Evolutionary conservation across 1,140 invertebrate genomes (phyloP), one percentile per base, ranked within the genome.

Genomic region (Glomeris maerens): DNA sequence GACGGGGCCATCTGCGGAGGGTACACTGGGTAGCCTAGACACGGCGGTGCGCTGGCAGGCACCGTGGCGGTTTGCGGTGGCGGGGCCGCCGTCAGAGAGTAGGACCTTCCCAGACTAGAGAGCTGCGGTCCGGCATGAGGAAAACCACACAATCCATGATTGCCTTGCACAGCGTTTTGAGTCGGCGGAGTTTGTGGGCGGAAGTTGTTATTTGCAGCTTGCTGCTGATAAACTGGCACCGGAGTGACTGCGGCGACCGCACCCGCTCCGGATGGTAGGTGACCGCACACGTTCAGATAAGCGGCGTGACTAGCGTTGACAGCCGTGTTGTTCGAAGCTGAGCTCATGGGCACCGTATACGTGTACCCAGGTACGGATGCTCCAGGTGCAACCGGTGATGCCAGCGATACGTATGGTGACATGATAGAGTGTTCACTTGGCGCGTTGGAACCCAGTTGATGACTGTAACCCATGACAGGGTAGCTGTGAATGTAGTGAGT

Each of bases 301-400:
- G 47, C n/a, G 5, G 47, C 7, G n/a, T 48, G 47, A 48, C 47
- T 48, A 48, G 47, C 14, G 21, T 38, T 48, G 17, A 48, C 39
- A 10, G 38, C 7, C n/a, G n/a, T n/a, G n/a, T n/a, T n/a, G n/a
- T n/a, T n/a, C n/a, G n/a, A n/a, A n/a, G n/a, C n/a, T n/a, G n/a
- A n/a, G n/a, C n/a, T n/a, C n/a, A n/a, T n/a, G n/a, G n/a, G n/a
- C n/a, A n/a, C n/a, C n/a, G n/a, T n/a, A n/a, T n/a, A n/a, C n/a
- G n/a, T n/a, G n/a, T n/a, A n/a, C n/a, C n/a, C n/a, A n/a, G n/a
- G n/a, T n/a, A n/a, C n/a, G n/a, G n/a, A n/a, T n/a, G n/a, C n/a
- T n/a, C n/a, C n/a, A n/a, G n/a, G n/a, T n/a, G n/a, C n/a, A n/a
- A n/a, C n/a, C n/a, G n/a, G n/a, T n/a, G n/a, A n/a, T n/a, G n/a